Evolutionary conservation across 2,113 vertebrate species (phyloP).

Genomic region (Mirza zaza): DNA sequence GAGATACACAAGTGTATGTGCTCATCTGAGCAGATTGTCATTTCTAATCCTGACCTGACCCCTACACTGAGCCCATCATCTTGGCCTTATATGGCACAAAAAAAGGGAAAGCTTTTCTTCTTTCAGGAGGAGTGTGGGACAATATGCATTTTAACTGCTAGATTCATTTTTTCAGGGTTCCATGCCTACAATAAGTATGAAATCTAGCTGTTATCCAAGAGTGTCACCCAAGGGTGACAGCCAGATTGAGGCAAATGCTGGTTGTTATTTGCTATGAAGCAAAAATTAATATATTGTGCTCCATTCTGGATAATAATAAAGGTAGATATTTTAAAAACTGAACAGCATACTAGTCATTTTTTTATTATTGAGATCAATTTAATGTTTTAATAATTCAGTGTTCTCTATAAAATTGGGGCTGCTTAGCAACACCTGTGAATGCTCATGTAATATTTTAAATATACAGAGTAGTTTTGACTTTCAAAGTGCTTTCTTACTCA

Average conservation of each 20-base stretch:
- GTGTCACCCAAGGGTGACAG: neutral
- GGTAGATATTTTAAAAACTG: too few species aligned
- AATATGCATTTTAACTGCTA: neutral
- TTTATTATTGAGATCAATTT: neutral
- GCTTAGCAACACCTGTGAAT: too few species aligned
- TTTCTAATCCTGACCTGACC: too few species aligned
- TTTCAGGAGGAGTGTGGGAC: neutral
- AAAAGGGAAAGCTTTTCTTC: neutral
- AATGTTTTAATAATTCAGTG: neutral
- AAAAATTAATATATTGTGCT: too few species aligned
- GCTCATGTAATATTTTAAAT: neutral
- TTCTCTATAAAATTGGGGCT: neutral
- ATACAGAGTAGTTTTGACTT: neutral
- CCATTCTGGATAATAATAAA: too few species aligned
- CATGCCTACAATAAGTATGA: neutral
- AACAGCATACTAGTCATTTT: too few species aligned
- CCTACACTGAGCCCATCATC: too few species aligned
- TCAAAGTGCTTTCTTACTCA: neutral
- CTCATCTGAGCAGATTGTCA: too few species aligned
- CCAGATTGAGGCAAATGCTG: neutral
- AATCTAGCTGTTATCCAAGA: neutral
- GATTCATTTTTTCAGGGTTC: neutral
- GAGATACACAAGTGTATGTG: too few species aligned
- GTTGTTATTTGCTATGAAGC: neutral
- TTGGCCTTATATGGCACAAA: neutral